Evolutionary conservation across 2,113 vertebrate species (phyloP), one percentile per base, ranked within the genome.

Genomic region (Furnarius figulus): DNA sequence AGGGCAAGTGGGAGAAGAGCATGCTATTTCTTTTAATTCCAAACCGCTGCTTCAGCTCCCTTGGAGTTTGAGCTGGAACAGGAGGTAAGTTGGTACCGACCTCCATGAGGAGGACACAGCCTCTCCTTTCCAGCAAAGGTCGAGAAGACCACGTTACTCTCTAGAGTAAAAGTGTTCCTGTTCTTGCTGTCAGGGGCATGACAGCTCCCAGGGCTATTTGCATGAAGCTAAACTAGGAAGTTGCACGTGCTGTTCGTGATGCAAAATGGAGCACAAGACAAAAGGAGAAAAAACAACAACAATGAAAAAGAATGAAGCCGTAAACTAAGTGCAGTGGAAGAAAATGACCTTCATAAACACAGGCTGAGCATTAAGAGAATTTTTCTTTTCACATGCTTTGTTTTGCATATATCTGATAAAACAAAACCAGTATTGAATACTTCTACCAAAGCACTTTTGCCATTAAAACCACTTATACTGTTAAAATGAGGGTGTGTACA

Each of bases 121-220:
- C 39, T 58, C 52, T 47, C 15, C 53, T 85, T 50, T 53, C 85
- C 27, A 30, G 4, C 39, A 58, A 13, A 65, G 55, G 55, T 6
- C 1, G 1, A 49, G 66, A 65, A 44, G 50, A 88, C 22, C 82
- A 28, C 0, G 0, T 31, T 49, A 31, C 14, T 12, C 70, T 73
- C 65, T 8, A 12, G 17, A 75, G 6, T 4, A 46, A 73, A 46
- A 73, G 37, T 2, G 1, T 37, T 66, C 37, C 33, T 58, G 47
- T 68, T 24, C 71, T 72, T 44, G 58, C 58, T 65, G 27, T 28
- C 9, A 5, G 67, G 37, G 62, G 50, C 42, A 7, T 85, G 73
- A 59, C 42, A 53, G 59, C 55, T 89, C 59, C 40, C 31, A 31
- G 49, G 62, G 53, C 53, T 40, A 6, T 44, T 73, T n/a, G 28